Evolutionary conservation across 2,113 vertebrate species (phyloP).

Genomic region (Leptobrachium ailaonicum): DNA sequence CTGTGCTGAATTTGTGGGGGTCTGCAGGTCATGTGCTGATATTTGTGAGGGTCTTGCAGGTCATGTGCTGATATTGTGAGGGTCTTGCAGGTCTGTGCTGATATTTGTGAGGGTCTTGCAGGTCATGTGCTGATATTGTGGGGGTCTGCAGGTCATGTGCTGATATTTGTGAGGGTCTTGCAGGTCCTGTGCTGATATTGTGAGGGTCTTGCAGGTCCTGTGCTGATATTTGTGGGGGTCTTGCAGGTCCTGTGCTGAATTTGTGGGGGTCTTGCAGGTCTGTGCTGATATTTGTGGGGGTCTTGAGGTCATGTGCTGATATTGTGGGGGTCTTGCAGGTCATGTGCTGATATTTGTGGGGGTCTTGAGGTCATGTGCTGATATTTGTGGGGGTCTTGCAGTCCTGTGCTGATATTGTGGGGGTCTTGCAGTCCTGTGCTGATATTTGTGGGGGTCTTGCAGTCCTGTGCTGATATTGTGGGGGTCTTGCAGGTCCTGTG

Average conservation of each 20-base stretch:
- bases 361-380: not conserved
- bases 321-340: too few relatives aligned
- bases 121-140: not conserved
- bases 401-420: not conserved
- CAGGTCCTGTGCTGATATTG: constrained; percentile 70
- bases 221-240: not conserved
- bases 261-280: not conserved
- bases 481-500: not conserved
- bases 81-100: not conserved
- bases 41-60: constrained; percentile 53
- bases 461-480: not conserved
- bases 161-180: not conserved
- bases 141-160: not conserved
- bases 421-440: constrained; percentile 65
- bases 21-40: not conserved
- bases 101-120: not conserved
- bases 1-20: not conserved
- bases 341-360: not conserved
- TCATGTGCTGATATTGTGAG: constrained; percentile 62
- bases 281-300: not conserved
- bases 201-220: not conserved
- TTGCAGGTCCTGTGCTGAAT: not conserved
- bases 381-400: not conserved
- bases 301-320: constrained; percentile 70
- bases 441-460: constrained; percentile 27